These are phyloP conservation scores for Okapia johnstoni DNA, from an alignment of 2,113 vertebrate species.

Conservation along the genomic window DNA sequence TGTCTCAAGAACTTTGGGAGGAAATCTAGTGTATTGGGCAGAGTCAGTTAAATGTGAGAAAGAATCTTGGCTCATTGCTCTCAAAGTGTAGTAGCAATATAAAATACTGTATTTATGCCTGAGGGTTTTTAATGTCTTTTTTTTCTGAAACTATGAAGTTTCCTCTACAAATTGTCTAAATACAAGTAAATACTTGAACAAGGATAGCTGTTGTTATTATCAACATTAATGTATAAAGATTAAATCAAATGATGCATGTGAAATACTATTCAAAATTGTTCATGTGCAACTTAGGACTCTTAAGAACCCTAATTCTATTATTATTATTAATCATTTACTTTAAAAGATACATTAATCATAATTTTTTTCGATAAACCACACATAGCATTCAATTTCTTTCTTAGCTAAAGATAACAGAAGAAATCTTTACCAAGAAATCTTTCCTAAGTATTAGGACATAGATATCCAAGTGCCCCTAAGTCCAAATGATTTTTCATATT, in stretches of 20 bases:
- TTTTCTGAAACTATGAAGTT: background rate
- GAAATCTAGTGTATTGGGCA: background rate
- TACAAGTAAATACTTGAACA: background rate
- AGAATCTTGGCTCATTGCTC: background rate
- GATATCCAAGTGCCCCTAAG: background rate
- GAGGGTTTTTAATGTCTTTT: background rate
- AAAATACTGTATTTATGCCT: background rate
- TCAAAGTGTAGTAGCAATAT: background rate
- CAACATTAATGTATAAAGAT: background rate
- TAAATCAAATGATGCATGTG: background rate
- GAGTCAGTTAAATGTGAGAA: background rate
- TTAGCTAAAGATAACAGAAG: background rate
- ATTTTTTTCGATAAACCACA: background rate
- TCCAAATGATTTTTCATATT: background rate
- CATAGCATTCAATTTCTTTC: background rate
- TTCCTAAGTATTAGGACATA: background rate
- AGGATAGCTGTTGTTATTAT: background rate
- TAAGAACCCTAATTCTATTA: background rate
- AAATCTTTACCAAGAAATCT: background rate
- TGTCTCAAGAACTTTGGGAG: background rate
- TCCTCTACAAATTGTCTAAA: background rate
- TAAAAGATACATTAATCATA: background rate
- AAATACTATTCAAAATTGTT: background rate
- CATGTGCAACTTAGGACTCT: background rate
- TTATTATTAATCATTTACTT: background rate